phyloP scores from a whole-genome alignment of 2,888 invertebrate species.

The Tetanocera ferruginea region DNA sequence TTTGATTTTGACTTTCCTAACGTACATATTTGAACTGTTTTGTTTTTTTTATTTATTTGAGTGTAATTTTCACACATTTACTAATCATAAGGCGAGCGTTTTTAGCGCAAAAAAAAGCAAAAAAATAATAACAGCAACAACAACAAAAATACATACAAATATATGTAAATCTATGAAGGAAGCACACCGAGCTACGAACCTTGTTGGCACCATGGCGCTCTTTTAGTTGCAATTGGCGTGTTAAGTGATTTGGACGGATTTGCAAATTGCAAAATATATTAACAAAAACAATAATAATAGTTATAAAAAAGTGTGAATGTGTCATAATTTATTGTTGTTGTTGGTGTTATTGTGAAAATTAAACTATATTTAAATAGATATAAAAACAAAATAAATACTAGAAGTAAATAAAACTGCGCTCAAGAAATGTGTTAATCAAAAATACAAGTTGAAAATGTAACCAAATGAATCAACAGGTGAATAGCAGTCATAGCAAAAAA shows the following conservation, averaged over 20 bases:
- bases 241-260: slow-evolving; percentile 40
- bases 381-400: not conserved
- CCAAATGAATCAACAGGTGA: not conserved
- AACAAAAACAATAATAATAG: not conserved
- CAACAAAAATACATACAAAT: too few relatives aligned
- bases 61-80: slow-evolving; percentile 26
- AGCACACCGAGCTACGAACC: slow-evolving; percentile 27
- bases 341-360: slow-evolving; percentile 2
- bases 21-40: not conserved
- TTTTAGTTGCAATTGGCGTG: slow-evolving; percentile 45
- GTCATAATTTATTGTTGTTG: not conserved
- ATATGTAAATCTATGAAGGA: slow-evolving; percentile 24
- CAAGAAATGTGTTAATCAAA: not conserved
- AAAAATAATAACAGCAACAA: too few relatives aligned
- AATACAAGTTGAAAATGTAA: not conserved
- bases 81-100: slow-evolving; percentile 13
- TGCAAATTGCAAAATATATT: not conserved
- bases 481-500: not conserved
- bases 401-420: not conserved
- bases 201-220: slow-evolving; percentile 12
- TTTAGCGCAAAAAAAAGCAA: not conserved
- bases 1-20: not conserved
- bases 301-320: not conserved
- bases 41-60: not conserved
- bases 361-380: not conserved